Percentiles rank a stretch among this genome's conserved stretches.
Evolutionary conservation across 1,140 invertebrate species (phyloP).

Genomic region (Drosophila quadrilineata): DNA sequence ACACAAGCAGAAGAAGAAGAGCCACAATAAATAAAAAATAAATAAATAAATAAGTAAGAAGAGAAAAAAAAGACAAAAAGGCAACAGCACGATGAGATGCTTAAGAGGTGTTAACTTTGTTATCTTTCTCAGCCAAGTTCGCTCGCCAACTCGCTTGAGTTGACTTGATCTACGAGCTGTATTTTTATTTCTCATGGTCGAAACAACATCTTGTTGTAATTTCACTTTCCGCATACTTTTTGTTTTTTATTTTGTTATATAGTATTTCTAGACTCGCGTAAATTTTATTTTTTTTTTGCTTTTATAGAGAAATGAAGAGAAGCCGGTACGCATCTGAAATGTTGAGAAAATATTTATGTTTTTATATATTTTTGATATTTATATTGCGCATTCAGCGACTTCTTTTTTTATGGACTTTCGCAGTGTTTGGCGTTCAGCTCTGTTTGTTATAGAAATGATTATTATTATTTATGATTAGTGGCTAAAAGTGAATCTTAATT

Average conservation of each 20-base stretch:
- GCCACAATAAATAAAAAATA: no score
- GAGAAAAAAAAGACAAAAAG: conserved; percentile 21
- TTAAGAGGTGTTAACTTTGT: conserved; percentile 62
- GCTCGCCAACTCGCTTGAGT: conserved; percentile 1
- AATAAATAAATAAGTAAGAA: no score
- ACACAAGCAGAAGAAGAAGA: conserved; percentile 3
- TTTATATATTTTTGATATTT: conserved; percentile 37
- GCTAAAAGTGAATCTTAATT: conserved; percentile 40
- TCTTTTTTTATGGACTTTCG: conserved; percentile 64
- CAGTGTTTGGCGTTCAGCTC: conserved; percentile 64
- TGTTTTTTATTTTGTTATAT: no score
- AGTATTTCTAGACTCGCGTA: conserved; percentile 59
- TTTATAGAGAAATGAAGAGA: conserved; percentile 41
- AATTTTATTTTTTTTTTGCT: conserved; percentile 46
- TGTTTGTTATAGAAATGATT: conserved; percentile 71
- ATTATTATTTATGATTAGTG: conserved; percentile 26
- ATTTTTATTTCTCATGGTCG: conserved; percentile 19
- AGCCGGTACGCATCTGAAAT: conserved; percentile 51
- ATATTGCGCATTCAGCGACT: no score
- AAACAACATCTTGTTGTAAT: conserved; percentile 49
- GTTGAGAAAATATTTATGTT: conserved; percentile 70
- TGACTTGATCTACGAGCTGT: conserved; percentile 17
- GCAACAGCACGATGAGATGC: conserved; percentile 16
- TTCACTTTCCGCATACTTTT: conserved; percentile 77
- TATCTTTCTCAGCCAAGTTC: no score